Evolutionary conservation across 2,888 invertebrate genomes (phyloP), one percentile per base, ranked within the genome.

Genomic region (Watsonalla cultraria): DNA sequence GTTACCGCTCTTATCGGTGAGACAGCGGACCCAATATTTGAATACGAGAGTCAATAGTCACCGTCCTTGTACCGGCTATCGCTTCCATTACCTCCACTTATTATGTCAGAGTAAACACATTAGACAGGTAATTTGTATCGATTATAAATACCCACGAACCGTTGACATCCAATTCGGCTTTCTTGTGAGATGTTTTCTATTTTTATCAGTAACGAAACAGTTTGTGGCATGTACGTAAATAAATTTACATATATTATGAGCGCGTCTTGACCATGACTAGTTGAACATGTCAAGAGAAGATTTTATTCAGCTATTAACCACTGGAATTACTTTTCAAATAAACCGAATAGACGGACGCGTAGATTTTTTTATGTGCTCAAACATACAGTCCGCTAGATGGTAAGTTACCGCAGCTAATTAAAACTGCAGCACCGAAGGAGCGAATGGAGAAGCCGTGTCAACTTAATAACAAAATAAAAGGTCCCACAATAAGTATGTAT

Each of bases 11-110:
- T 82, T 84, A 86, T 84, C 82, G 68, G 64, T 65, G 62, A 62
- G 72, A 76, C 78, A 76, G 64, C 70, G 73, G 62, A 66, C 74
- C 67, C 74, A 78, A 77, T 80, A 79, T 84, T 84, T 79, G 74
- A 79, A 78, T 77, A 73, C 69, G 66, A 65, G 61, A 72, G 74
- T 77, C 80, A 76, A 82, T 78, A 78, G 61, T 62, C 68, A 66
- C 61, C 63, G 72, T 59, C 61, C 66, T 64, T 69, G 70, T 65
- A 65, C 65, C 64, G 66, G 67, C 59, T 70, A 70, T 70, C 64
- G 63, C 60, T 66, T 66, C 71, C 69, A 78, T 76, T 74, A 73
- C 59, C 55, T 56, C 59, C 65, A 64, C 64, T 69, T 66, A 70
- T 66, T 66, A 69, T 70, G 66, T 67, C 59, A 68, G 69, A 63